Base-by-base conservation (phyloP, 2,888 invertebrate genomes). In the Plagiodera versicolora region DNA sequence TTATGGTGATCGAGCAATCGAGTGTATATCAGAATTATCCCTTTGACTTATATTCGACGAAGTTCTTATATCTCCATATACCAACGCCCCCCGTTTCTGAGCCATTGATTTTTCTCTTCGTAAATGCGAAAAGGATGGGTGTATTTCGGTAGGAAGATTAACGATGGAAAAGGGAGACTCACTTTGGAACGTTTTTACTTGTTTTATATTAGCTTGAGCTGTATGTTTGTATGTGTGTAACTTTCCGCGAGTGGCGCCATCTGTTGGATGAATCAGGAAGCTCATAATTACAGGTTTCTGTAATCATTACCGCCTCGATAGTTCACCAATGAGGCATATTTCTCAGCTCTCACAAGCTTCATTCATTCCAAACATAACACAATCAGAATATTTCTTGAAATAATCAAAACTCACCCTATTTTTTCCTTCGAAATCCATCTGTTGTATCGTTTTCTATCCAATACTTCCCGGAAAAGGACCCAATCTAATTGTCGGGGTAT, bases 401-500 rank as follows among this genome's bases (percentile, higher is more conserved):
- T n/a, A n/a, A 24, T 24, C 24, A 5, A 24, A 5, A 24, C 24
- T 6, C 6, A 5, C 11, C 6, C 32, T 11, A 2, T 32, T 10
- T 32, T 32, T 11, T 32, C 32, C 32, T 11, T 32, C 32, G 10
- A 32, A 6, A 39, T 39, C 56, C 65, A 67, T 65, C 63, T 64
- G 66, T 55, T 61, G 60, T 58, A 64, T 66, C 65, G 58, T 64
- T 65, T 68, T 67, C 10, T 11, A 68, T 67, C 67, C 63, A 61
- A 56, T 61, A 67, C 65, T 72, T 72, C 72, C 72, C 69, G 72
- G 71, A 72, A 70, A 39, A 71, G 66, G 62, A 65, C 62, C 57
- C 44, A 47, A 59, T 63, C 72, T 74, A 74, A 74, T 74, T 73
- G 73, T 73, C 72, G 73, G 69, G 69, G 67, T 73, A 72, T 72